These are phyloP conservation scores for Oplegnathus fasciatus DNA, from an alignment of 2,113 vertebrate species.

Conservation along the genomic window DNA sequence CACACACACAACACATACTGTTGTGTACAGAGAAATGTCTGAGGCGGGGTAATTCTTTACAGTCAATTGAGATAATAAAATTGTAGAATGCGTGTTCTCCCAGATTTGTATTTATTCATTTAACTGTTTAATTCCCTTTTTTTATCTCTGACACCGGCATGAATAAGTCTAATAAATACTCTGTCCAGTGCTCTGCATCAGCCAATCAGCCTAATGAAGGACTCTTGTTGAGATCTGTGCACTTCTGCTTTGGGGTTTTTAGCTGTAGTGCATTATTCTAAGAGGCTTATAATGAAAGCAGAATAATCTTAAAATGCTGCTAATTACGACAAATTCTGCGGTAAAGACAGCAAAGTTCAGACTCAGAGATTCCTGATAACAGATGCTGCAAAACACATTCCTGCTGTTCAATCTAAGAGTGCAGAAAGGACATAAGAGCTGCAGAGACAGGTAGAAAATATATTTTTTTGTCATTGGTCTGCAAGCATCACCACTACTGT, in stretches of 20 bases:
- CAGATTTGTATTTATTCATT: background rate
- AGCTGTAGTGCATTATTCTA: background rate
- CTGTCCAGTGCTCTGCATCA: background rate
- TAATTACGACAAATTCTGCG: background rate
- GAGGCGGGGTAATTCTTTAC: background rate
- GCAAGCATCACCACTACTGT: background rate
- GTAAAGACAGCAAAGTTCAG: background rate
- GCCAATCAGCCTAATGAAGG: constrained; percentile 1
- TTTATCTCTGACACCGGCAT: background rate
- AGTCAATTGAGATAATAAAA: background rate
- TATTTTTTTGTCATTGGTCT: no score
- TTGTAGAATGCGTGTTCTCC: background rate
- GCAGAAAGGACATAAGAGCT: background rate
- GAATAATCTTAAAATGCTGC: background rate
- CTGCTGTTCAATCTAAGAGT: background rate
- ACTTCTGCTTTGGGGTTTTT: background rate
- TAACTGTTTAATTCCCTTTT: background rate
- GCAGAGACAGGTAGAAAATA: no score
- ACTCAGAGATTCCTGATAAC: background rate
- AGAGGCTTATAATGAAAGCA: background rate
- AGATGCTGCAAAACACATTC: background rate
- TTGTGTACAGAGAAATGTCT: background rate
- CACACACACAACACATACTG: background rate
- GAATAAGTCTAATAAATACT: background rate
- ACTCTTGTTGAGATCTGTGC: background rate